Base-by-base conservation (phyloP, 2,888 invertebrate genomes). In the Anarsia innoxiella region DNA sequence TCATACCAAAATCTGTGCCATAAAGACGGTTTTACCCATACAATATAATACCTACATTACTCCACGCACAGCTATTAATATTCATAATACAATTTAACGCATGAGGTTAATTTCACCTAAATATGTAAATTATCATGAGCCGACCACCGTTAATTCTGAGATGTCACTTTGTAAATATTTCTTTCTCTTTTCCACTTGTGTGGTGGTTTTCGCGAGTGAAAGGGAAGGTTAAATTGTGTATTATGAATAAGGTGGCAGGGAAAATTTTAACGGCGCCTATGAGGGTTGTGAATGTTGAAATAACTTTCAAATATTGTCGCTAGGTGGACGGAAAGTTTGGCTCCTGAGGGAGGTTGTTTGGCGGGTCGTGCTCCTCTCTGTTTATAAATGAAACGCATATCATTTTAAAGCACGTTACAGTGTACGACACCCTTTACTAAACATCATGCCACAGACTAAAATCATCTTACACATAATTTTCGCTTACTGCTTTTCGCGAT, bases 71-170 rank as follows among this genome's bases (percentile, higher is more conserved):
- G 60, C 75, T 70, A 84, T 83, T 84, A 83, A 84, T 83, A 84
- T 84, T 84, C 83, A 84, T 84, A 83, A 84, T 84, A 83, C 77
- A 84, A 84, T 84, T 82, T 80, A 82, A 77, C 80, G 71, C 65
- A 64, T 74, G 82, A 83, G 82, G 85, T 84, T 85, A 85, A 86
- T 84, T 79, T 82, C 74, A 77, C 84, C 85, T 84, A 84, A 86
- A 85, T 86, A 86, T 86, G 86, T 86, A 86, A 86, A 86, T 86
- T 84, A 86, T 86, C 82, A 85, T 84, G 82, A 83, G 78, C 83
- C 80, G 84, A 82, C 84, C 84, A 82, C 72, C 78, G 77, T 82
- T 82, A 79, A 79, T 83, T 78, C 69, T 53, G 70, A 78, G 76
- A 78, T 79, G 83, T 77, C 83, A 79, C 71, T 76, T 75, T 72